These are phyloP conservation scores for Hydrotaea cyrtoneurina DNA, from an alignment of 2,888 invertebrate genomes.

Conservation along the genomic window DNA sequence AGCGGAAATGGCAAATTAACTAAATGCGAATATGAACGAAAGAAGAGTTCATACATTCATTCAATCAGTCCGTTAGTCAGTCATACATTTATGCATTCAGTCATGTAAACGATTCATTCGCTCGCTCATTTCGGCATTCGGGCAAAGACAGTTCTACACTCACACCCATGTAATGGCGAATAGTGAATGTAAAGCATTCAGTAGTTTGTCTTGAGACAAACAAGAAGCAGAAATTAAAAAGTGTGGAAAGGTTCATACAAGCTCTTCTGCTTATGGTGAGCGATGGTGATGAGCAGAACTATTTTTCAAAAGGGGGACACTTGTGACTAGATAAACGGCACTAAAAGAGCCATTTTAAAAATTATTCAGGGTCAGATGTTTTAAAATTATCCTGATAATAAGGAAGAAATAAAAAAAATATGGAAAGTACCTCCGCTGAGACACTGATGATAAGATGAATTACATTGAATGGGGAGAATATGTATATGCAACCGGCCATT, in stretches of 20 bases:
- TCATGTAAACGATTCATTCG: not conserved
- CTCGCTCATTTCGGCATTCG: no score
- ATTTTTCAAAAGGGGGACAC: no score
- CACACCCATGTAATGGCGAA: not conserved
- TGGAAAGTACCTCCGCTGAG: no score
- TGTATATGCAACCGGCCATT: not conserved
- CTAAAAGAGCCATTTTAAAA: no score
- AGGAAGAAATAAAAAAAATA: no score
- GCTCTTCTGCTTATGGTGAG: not conserved
- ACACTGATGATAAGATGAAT: no score
- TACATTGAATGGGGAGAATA: no score
- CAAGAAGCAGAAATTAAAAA: no score
- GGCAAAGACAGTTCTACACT: not conserved
- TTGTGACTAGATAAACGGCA: not conserved
- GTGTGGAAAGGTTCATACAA: not conserved
- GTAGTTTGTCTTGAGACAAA: no score
- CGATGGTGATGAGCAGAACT: no score
- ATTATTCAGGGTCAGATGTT: no score
- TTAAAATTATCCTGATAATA: no score
- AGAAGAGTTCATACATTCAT: conserved; percentile 35
- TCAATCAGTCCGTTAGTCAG: not conserved
- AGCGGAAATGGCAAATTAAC: conserved; percentile 68
- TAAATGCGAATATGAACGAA: not conserved
- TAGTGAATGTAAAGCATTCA: not conserved
- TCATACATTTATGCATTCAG: not conserved